Percentiles rank a stretch among this genome's conserved stretches.
phyloP scores from a whole-genome alignment of 1,140 invertebrate species.

The Heliconius hewitsoni region DNA sequence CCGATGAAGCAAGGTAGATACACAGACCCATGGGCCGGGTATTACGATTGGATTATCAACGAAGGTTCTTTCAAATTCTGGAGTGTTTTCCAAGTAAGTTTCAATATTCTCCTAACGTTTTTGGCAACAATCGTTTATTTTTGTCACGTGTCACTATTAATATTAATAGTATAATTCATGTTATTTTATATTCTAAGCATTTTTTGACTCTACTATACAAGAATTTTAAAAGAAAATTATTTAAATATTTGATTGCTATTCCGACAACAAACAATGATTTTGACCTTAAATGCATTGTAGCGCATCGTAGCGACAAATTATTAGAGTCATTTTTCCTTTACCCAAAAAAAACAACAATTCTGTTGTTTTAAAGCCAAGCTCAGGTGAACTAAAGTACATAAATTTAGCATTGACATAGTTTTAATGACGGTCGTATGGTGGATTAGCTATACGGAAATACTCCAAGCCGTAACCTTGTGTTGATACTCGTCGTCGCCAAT shows the following conservation, averaged over 20 bases:
- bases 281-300: conserved; percentile 69
- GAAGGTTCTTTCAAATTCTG: conserved; percentile 93
- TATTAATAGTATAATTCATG: too few relatives aligned
- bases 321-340: conserved; percentile 57
- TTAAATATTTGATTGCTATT: neutral
- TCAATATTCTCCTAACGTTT: neutral
- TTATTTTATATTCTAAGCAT: too few relatives aligned
- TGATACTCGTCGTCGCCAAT: neutral
- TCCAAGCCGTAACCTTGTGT: neutral
- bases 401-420: conserved; percentile 75
- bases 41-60: conserved; percentile 92
- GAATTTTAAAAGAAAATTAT: neutral
- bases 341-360: conserved; percentile 57
- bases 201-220: too few relatives aligned
- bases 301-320: conserved; percentile 76
- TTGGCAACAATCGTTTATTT: too few relatives aligned
- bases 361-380: conserved; percentile 54
- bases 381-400: conserved; percentile 31
- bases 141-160: too few relatives aligned
- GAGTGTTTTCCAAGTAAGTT: conserved; percentile 88
- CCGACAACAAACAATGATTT: conserved; percentile 21
- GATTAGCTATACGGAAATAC: conserved; percentile 30
- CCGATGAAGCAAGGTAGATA: conserved; percentile 75
- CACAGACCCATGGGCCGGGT: conserved; percentile 87
- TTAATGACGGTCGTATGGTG: conserved; percentile 35